These are phyloP conservation scores for Diuraphis noxia DNA, from an alignment of 1,140 invertebrate species.

Conservation along the genomic window DNA sequence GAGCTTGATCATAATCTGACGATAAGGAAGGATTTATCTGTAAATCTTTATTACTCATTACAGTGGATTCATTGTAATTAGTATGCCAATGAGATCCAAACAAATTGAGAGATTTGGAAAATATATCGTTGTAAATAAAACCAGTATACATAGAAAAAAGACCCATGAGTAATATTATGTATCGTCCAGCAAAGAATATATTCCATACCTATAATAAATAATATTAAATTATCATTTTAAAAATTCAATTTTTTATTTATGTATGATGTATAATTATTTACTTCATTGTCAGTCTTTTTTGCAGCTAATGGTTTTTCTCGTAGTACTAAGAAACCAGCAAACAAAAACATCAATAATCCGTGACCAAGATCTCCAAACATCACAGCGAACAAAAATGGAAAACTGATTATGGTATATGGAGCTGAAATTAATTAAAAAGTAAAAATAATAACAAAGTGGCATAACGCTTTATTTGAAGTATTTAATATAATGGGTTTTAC, in stretches of 20 bases:
- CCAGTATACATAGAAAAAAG: conserved; percentile 98
- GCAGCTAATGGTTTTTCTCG: conserved; percentile 64
- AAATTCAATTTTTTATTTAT: neutral
- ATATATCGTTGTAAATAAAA: conserved; percentile 97
- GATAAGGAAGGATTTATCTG: conserved; percentile 68
- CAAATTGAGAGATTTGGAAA: conserved; percentile 94
- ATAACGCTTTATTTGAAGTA: neutral
- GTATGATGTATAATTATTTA: conserved; percentile 16
- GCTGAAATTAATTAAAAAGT: conserved; percentile 55
- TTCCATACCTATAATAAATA: conserved; percentile 79
- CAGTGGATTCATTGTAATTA: conserved; percentile 64
- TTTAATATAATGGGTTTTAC: conserved; percentile 57
- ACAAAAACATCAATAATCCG: conserved; percentile 66
- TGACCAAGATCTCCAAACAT: conserved; percentile 73
- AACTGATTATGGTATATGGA: conserved; percentile 65
- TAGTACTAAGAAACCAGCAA: conserved; percentile 66
- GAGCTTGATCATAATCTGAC: conserved; percentile 65
- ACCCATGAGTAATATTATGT: conserved; percentile 98
- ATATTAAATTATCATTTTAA: neutral
- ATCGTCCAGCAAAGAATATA: conserved; percentile 96
- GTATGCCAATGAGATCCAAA: conserved; percentile 90
- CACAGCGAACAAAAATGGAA: conserved; percentile 70
- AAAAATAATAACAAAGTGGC: neutral
- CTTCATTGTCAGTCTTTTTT: conserved; percentile 64
- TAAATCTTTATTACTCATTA: conserved; percentile 64